Base-by-base conservation (phyloP, 2,888 invertebrate genomes). In the Pristionchus entomophagus region DNA sequence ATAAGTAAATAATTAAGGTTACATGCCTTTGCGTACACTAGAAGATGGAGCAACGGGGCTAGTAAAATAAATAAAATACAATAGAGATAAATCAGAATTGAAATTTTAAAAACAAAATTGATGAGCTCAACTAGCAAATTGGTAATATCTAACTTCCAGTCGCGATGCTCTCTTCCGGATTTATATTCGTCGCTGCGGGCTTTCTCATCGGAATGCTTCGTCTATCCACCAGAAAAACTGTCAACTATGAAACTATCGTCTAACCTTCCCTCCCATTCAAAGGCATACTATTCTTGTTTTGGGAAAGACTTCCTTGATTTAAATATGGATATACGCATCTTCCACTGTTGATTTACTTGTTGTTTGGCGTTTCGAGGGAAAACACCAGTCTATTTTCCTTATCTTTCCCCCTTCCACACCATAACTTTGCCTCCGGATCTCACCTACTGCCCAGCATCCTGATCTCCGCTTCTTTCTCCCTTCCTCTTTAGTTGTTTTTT, bases 221-320 rank as follows among this genome's bases (percentile, higher is more conserved):
- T 73, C 73, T 73, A 0, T 73, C 73, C 5, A 73, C 73, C 17
- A 38, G 73, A 19, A n/a, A 73, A 19, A 73, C 41, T 10, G 73
- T 73, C 73, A 73, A 38, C 26, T 73, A 73, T 41, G 73, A 73
- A 41, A 73, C 73, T 17, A 73, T 73, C n/a, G 73, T 73, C 10
- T 73, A 45, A 35, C 26, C 35, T 19, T 5, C 56, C 22, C 45
- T 45, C 26, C n/a, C 26, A 59, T 59, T 59, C n/a, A 8, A 4
- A 29, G 26, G 59, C 12, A 59, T 26, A n/a, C 26, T 26, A n/a
- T n/a, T n/a, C n/a, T n/a, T n/a, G n/a, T n/a, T n/a, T n/a, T n/a
- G n/a, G n/a, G n/a, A n/a, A n/a, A n/a, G n/a, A n/a, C n/a, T n/a
- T n/a, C n/a, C n/a, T n/a, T n/a, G n/a, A n/a, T n/a, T n/a, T n/a